These are phyloP conservation scores for Acrocera orbiculus DNA, from an alignment of 2,888 invertebrate species.

Conservation along the genomic window DNA sequence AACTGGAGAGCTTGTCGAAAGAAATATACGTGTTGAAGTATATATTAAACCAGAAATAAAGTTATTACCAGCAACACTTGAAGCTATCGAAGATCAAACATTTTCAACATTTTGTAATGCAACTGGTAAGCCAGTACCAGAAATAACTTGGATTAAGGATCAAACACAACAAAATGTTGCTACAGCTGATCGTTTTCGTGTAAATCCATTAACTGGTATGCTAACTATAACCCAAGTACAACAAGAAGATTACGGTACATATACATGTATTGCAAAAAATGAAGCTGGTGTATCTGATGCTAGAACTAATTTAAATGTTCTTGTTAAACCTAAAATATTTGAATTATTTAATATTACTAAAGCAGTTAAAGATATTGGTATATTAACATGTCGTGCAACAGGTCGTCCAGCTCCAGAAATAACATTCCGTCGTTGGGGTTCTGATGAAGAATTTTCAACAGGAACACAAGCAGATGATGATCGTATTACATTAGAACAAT, in stretches of 20 bases:
- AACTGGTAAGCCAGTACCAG: conserved; percentile 67
- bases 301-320: conserved; percentile 48
- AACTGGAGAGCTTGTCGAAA: conserved; percentile 61
- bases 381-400: conserved; percentile 55
- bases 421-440: conserved; percentile 60
- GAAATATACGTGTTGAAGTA: conserved; percentile 65
- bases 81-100: conserved; percentile 65
- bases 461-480: conserved; percentile 48
- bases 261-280: conserved; percentile 66
- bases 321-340: conserved; percentile 65
- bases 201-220: conserved; percentile 51
- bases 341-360: conserved; percentile 57
- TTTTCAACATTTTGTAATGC: conserved; percentile 61
- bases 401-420: conserved; percentile 68
- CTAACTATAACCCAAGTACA: conserved; percentile 56
- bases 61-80: conserved; percentile 39
- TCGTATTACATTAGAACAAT: conserved; percentile 45
- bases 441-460: conserved; percentile 40
- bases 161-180: conserved; percentile 54
- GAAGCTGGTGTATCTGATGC: conserved; percentile 54
- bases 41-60: conserved; percentile 58
- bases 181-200: conserved; percentile 40
- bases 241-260: conserved; percentile 61
- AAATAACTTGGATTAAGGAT: conserved; percentile 66
- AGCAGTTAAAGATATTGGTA: conserved; percentile 41